These are phyloP conservation scores for Cyrtorhinus lividipennis DNA, from an alignment of 1,140 invertebrate species.

Conservation along the genomic window DNA sequence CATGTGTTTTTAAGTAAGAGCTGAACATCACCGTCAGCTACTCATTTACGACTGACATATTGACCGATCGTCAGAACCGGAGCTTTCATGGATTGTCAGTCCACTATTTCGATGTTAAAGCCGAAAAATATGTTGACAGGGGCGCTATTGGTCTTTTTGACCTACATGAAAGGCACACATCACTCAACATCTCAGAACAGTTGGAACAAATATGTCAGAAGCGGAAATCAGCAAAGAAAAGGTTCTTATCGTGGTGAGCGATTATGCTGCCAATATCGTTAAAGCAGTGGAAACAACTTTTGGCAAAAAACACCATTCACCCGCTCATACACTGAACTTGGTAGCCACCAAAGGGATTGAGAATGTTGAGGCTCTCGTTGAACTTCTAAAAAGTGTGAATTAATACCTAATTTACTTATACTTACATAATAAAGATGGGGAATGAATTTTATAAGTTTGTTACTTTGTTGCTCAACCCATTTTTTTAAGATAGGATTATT, in stretches of 20 bases:
- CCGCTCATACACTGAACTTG: conserved; percentile 33
- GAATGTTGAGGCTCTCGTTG: neutral
- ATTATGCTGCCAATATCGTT: conserved; percentile 33
- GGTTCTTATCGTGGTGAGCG: conserved; percentile 30
- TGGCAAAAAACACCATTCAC: conserved; percentile 29
- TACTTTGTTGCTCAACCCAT: no score
- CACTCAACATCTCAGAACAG: conserved; percentile 22
- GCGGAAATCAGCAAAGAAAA: conserved; percentile 30
- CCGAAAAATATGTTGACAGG: conserved; percentile 22
- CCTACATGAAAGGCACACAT: conserved; percentile 24
- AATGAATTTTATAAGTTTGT: no score
- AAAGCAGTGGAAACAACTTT: conserved; percentile 27
- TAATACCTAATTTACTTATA: no score
- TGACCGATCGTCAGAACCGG: conserved; percentile 24
- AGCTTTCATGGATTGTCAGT: no score
- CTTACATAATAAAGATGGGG: no score
- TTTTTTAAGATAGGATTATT: no score
- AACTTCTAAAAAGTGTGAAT: no score
- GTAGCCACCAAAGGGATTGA: conserved; percentile 25
- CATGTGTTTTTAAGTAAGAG: conserved; percentile 27
- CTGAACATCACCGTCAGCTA: conserved; percentile 23
- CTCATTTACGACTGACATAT: conserved; percentile 28
- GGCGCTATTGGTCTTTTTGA: conserved; percentile 23
- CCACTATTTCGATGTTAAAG: conserved; percentile 3
- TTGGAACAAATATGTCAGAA: conserved; percentile 25